A percentile compares a stretch with the other conserved stretches of the same genome.
Evolutionary conservation across 1,140 invertebrate genomes (phyloP).

Genomic region (Dryas iulia): DNA sequence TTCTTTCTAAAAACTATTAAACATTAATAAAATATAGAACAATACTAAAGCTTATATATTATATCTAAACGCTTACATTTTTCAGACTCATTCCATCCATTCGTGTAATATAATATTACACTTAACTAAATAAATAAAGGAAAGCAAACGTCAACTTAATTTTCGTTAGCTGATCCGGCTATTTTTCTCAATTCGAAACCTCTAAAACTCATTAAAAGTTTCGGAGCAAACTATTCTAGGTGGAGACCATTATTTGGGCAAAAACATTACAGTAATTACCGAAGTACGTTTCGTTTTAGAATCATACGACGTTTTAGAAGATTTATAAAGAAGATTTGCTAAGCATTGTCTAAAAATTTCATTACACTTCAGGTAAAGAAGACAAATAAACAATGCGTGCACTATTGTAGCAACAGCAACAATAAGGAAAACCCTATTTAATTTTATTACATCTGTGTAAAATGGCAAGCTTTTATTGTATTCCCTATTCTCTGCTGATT

Average conservation of each 20-base stretch:
- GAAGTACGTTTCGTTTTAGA: slow-evolving; percentile 17
- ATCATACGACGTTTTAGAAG: neutral
- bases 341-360: neutral
- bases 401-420: neutral
- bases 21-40: too few species aligned
- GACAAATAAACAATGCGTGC: neutral
- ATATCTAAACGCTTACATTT: too few species aligned
- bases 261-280: slow-evolving; percentile 31
- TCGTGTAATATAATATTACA: too few species aligned
- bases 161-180: slow-evolving; percentile 21
- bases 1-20: too few species aligned
- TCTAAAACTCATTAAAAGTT: slow-evolving; percentile 46
- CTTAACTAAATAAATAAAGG: too few species aligned
- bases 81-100: too few species aligned
- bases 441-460: slow-evolving; percentile 27
- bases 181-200: slow-evolving; percentile 33
- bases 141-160: slow-evolving; percentile 12
- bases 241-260: slow-evolving; percentile 37
- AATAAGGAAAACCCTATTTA: slow-evolving; percentile 20
- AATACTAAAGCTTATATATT: too few species aligned
- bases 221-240: slow-evolving; percentile 34
- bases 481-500: slow-evolving; percentile 43
- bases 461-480: slow-evolving; percentile 21
- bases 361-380: neutral
- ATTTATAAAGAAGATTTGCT: neutral